Evolutionary conservation across 2,888 invertebrate genomes (phyloP), one percentile per base, ranked within the genome.

Genomic region (Poecilobothrus nobilitatus): DNA sequence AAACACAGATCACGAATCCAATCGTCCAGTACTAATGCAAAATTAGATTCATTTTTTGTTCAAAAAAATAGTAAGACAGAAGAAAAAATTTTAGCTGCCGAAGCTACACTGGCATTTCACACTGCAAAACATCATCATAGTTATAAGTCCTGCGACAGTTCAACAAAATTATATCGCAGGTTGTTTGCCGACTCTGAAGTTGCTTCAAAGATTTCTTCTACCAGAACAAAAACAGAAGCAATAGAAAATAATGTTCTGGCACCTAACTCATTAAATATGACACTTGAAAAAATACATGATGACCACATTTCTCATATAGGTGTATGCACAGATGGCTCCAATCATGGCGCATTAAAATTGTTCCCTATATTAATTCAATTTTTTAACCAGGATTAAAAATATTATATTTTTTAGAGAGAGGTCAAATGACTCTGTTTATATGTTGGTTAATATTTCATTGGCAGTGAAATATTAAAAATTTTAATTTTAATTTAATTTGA

Each of bases 171-270:
- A 37, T 65, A 34, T 33, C 37, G 33, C 64, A 33, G 8, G 33
- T 64, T 64, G 33, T 64, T 64, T 64, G 33, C 27, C 33, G 64
- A 64, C n/a, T 64, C 64, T 33, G 33, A 64, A 64, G n/a, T 33
- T 3, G 64, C 34, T 20, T 20, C 20, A 34, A 65, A 65, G 20
- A 37, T 37, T 69, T 61, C 69, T 53, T 70, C 63, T 53, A 68
- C 66, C 22, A 63, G 67, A 12, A 70, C 68, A 44, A 70, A 70
- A 67, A 66, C 66, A 65, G 68, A 67, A 65, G 67, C 71, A 67
- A 70, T 71, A 66, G 68, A 69, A 15, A 69, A 68, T 34, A 71
- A 67, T 69, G 67, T 69, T 37, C 62, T 69, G 63, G 68, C 70
- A 63, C 69, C 71, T 63, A 66, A 68, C 66, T 67, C 67, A 62